Conservation (phyloP, 2,888 invertebrate species). For the Sturmia bella region DNA sequence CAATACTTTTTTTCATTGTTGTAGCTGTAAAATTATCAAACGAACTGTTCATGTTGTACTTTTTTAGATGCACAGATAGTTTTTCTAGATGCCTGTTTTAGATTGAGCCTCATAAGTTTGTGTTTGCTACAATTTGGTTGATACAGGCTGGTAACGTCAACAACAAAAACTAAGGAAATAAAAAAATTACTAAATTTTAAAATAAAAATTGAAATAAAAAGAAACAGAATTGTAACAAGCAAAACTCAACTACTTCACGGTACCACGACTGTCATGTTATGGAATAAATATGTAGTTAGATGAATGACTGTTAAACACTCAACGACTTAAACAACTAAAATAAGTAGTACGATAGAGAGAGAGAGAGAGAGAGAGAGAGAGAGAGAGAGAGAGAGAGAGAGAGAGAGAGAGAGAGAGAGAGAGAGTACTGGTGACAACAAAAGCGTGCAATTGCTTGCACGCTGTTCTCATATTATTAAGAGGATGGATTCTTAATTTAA, state of each 20-base stretch:
- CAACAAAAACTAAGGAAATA: too few species aligned
- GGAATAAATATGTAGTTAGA: slow-evolving; percentile 53
- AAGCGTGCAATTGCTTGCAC: slow-evolving; percentile 19
- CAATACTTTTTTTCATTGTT: slow-evolving; percentile 43
- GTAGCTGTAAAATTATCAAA: slow-evolving; percentile 58
- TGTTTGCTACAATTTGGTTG: slow-evolving; percentile 17
- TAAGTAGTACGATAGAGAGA: too few species aligned
- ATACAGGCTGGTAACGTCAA: slow-evolving; percentile 5
- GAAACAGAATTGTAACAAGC: slow-evolving; percentile 32
- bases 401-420: too few species aligned
- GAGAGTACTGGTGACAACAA: background rate
- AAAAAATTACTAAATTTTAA: slow-evolving; percentile 39
- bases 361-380: too few species aligned
- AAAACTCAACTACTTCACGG: slow-evolving; percentile 29
- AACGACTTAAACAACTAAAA: slow-evolving; percentile 1
- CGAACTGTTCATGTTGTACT: slow-evolving; percentile 64
- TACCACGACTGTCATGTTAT: slow-evolving; percentile 39
- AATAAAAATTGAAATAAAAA: slow-evolving; percentile 35
- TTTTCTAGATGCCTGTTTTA: slow-evolving; percentile 54
- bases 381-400: too few species aligned
- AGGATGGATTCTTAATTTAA: too few species aligned
- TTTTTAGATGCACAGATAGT: slow-evolving; percentile 58
- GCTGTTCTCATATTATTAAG: too few species aligned
- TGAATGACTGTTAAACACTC: slow-evolving; percentile 23
- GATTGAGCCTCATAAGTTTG: slow-evolving; percentile 31